A percentile compares a stretch with the other conserved stretches of the same genome.
Evolutionary conservation across 30 jellyfish, hydroid and myxozoan genomes (phyloP).

Genomic region (Aurelia aurita complex sp. Pacific): DNA sequence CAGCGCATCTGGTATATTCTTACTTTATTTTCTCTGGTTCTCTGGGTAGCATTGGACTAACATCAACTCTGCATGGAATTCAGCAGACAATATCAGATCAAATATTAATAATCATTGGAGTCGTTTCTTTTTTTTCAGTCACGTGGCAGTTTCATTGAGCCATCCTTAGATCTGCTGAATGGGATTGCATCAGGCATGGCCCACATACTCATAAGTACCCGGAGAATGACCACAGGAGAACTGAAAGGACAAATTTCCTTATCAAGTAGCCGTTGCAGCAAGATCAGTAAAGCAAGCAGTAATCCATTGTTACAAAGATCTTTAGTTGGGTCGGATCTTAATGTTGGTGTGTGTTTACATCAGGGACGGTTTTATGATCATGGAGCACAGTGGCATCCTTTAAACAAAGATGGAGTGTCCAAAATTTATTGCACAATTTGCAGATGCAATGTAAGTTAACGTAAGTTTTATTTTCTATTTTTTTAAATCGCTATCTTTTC

Average conservation of each 20-base stretch:
- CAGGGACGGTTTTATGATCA: conserved; percentile 61
- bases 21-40: no score
- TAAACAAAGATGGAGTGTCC: conserved; percentile 27
- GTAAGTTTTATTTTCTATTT: no score
- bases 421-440: conserved; percentile 39
- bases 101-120: no score
- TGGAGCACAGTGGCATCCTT: conserved; percentile 62
- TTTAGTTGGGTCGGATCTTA: conserved; percentile 26
- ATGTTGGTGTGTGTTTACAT: conserved; percentile 56
- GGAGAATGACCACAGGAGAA: conserved; percentile 26
- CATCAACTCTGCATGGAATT: no score
- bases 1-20: no score
- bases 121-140: conserved; percentile 14
- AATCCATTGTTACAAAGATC: conserved; percentile 40
- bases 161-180: conserved; percentile 19
- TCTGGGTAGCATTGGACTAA: no score
- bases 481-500: no score
- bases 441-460: conserved; percentile 40
- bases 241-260: conserved; percentile 43
- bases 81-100: no score
- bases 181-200: conserved; percentile 70
- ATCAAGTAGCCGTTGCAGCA: conserved; percentile 32
- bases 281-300: background rate
- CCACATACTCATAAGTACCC: conserved; percentile 26
- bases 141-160: conserved; percentile 46